A percentile compares a stretch with the other conserved stretches of the same genome.
Conservation (phyloP, 2,113 vertebrate species). For the Vicugna pacos region DNA sequence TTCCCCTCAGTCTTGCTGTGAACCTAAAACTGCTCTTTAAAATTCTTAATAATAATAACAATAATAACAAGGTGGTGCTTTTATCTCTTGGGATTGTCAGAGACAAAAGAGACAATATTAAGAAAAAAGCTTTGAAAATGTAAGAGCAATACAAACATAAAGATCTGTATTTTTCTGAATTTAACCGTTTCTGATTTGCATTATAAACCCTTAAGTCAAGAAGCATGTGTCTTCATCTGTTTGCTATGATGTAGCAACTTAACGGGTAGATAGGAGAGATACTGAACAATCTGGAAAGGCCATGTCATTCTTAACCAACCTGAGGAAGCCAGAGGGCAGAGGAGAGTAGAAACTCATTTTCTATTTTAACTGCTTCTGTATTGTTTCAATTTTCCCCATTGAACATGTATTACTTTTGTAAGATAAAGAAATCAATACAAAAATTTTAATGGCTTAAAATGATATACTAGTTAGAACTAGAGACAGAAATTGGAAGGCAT, state of each 20-base stretch:
- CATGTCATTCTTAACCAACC: constrained; percentile 27
- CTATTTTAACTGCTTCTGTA: not conserved
- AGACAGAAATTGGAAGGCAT: constrained; percentile 11
- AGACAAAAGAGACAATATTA: constrained; percentile 28
- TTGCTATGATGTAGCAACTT: constrained; percentile 30
- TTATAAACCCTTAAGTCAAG: constrained; percentile 48
- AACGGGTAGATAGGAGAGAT: not conserved
- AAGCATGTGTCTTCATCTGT: constrained; percentile 45
- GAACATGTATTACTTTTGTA: constrained; percentile 39
- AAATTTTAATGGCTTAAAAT: constrained; percentile 44
- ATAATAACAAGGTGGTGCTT: not conserved
- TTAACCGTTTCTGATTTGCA: constrained; percentile 50
- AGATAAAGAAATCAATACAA: constrained; percentile 55
- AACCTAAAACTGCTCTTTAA: constrained; percentile 2
- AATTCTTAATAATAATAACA: not conserved
- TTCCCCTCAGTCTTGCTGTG: constrained; percentile 34
- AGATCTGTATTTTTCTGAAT: constrained; percentile 53
- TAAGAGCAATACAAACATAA: constrained; percentile 24
- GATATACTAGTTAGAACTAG: not conserved
- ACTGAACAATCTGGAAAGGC: constrained; percentile 14
- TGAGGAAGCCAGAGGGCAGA: not conserved
- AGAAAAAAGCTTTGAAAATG: constrained; percentile 25
- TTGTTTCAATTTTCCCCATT: not conserved
- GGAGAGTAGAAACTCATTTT: constrained; percentile 5
- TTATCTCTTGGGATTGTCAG: constrained; percentile 10